These are phyloP conservation scores for Tortricodes alternella DNA, from an alignment of 2,888 invertebrate species.

Conservation along the genomic window DNA sequence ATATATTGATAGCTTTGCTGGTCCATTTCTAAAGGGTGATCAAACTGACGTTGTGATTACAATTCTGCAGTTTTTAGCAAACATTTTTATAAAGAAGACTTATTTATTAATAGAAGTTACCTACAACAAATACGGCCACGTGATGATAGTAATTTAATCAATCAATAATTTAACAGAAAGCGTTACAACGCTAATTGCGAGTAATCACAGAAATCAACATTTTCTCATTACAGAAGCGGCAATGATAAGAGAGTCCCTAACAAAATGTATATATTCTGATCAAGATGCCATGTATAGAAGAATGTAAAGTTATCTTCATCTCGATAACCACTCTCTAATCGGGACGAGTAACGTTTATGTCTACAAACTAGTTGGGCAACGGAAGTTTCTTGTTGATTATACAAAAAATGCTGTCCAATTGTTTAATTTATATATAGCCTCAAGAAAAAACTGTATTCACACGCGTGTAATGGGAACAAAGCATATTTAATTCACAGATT, in stretches of 20 bases:
- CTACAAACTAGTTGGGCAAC: constrained; percentile 67
- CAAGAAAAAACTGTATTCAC: constrained; percentile 13
- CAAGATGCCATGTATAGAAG: constrained; percentile 36
- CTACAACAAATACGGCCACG: background rate
- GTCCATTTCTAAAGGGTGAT: no score
- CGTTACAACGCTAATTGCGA: constrained; percentile 1
- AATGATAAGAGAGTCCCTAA: constrained; percentile 16
- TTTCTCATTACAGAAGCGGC: background rate
- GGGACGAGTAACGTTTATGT: constrained; percentile 70
- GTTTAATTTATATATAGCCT: constrained; percentile 36
- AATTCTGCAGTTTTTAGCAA: no score
- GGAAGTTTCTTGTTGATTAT: constrained; percentile 57
- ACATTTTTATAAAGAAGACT: no score
- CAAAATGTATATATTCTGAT: constrained; percentile 20
- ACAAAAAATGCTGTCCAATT: constrained; percentile 57
- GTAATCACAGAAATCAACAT: constrained; percentile 1
- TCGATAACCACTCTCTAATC: constrained; percentile 70
- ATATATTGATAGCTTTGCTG: no score
- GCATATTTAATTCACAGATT: constrained; percentile 9
- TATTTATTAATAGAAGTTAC: no score
- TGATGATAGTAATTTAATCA: background rate
- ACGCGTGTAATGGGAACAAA: constrained; percentile 21
- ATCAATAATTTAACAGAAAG: background rate
- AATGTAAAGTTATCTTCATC: constrained; percentile 65
- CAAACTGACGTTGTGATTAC: no score